These are phyloP conservation scores for Vombatus ursinus DNA, from an alignment of 2,113 vertebrate genomes.

Conservation along the genomic window DNA sequence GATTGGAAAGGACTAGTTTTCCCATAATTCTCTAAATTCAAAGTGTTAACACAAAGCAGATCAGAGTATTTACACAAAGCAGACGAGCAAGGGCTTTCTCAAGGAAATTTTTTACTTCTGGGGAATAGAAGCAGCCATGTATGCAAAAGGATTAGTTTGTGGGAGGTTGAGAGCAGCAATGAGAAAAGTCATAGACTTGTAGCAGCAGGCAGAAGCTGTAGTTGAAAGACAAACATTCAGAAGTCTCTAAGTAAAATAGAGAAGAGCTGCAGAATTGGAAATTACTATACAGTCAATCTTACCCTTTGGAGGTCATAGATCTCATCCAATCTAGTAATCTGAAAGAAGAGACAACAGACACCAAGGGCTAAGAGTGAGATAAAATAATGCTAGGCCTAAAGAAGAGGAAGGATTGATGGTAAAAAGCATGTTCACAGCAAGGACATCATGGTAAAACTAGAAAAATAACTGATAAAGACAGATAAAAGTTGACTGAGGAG, in stretches of 20 bases:
- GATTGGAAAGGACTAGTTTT: background rate
- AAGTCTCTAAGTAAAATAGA: background rate
- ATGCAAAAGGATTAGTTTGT: background rate
- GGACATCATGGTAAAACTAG: background rate
- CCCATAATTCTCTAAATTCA: background rate
- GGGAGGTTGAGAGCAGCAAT: background rate
- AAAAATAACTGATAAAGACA: background rate
- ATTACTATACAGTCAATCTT: background rate
- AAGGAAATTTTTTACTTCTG: background rate
- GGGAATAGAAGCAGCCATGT: background rate
- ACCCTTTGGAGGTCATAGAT: background rate
- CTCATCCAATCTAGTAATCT: background rate
- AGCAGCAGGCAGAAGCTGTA: background rate
- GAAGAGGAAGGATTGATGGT: background rate
- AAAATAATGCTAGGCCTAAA: background rate
- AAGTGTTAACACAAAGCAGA: background rate
- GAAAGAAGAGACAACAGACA: background rate
- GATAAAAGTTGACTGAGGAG: background rate
- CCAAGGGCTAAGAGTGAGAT: background rate
- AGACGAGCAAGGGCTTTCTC: background rate
- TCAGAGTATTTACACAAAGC: too few species aligned
- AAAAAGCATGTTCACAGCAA: background rate
- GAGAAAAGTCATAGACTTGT: background rate
- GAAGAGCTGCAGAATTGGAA: background rate
- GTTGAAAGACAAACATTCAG: background rate